Evolutionary conservation across 2,888 invertebrate species (phyloP), one percentile per base, ranked within the genome.

Genomic region (Itoplectis maculator): DNA sequence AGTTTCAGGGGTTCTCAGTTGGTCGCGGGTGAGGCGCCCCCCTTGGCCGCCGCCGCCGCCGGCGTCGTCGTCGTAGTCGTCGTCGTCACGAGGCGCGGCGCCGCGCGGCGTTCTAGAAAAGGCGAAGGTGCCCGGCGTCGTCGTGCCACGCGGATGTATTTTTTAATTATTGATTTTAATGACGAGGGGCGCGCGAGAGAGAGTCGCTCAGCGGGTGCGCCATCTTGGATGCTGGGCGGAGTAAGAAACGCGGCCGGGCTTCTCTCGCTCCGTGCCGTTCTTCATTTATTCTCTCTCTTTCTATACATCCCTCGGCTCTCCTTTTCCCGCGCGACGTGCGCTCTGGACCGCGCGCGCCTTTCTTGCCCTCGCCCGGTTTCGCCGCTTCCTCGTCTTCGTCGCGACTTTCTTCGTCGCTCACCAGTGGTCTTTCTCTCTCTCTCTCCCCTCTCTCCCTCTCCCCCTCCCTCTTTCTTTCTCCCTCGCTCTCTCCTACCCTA

Each of bases 121-220:
- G 90, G 75, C 90, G 90, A 91, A 91, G 91, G 91, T 59, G 23
- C 66, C 61, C 79, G 73, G 42, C 82, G 82, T 82, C 79, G 79
- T 80, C 81, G 81, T 82, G 74, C 74, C 79, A 81, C 80, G 91
- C 91, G 91, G 91, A 92, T 92, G 92, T 92, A 92, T 92, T 92
- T 92, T 92, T 92, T 92, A 92, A 92, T 92, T 92, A 92, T 92
- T 92, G 92, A 92, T 92, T 92, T 92, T 92, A 92, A 92, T 92
- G 92, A 92, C 91, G 91, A 92, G 92, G 91, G 91, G 78, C 63
- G 49, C 15, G 56, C 59, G 47, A n/a, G 77, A 42, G 51, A 82
- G 74, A 65, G 51, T 88, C 88, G 90, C 90, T 90, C 76, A 49
- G 79, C 89, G 86, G 90, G n/a, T 92, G 92, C 92, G 92, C 92